Evolutionary conservation across 2,797 vertebrate species (phyloP).

Genomic region (Knipowitschia caucasica): DNA sequence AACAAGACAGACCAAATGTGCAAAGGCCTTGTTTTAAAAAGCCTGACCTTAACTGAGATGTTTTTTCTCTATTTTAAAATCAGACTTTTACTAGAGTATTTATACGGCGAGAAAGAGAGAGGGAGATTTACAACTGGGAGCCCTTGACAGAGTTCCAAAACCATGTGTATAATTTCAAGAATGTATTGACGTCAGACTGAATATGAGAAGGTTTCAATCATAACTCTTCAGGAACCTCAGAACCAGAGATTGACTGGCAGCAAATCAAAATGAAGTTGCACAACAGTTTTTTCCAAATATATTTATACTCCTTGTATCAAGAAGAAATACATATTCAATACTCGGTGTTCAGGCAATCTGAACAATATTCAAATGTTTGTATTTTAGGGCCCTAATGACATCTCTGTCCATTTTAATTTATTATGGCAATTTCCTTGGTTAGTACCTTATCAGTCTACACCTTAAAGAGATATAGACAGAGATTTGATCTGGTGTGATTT

Average conservation of each 20-base stretch:
- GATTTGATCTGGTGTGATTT: slow-evolving; percentile 13
- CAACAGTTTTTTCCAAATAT: not conserved
- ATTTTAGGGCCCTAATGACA: not conserved
- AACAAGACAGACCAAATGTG: slow-evolving; percentile 6
- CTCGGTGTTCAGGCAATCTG: no score
- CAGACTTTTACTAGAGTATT: slow-evolving; percentile 37
- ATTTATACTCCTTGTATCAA: not conserved
- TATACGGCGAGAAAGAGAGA: slow-evolving; percentile 23
- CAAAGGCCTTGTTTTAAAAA: not conserved
- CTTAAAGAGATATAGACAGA: slow-evolving; percentile 21
- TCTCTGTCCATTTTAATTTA: not conserved
- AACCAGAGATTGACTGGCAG: slow-evolving; percentile 18
- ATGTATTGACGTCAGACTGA: slow-evolving; percentile 50
- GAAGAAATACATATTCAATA: not conserved
- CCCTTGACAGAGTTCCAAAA: slow-evolving; percentile 50
- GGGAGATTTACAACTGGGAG: slow-evolving; percentile 52
- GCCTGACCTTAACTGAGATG: slow-evolving; percentile 11
- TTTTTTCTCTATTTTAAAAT: slow-evolving; percentile 26
- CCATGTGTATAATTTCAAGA: slow-evolving; percentile 60
- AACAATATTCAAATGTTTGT: no score
- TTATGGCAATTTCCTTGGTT: slow-evolving; percentile 3
- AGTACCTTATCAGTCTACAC: slow-evolving; percentile 2
- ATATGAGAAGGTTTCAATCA: slow-evolving; percentile 49
- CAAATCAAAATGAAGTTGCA: slow-evolving; percentile 13
- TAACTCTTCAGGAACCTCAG: slow-evolving; percentile 26